Evolutionary conservation across 92 coral and sea anemone genomes (phyloP).

Genomic region (Muricea muricata): DNA sequence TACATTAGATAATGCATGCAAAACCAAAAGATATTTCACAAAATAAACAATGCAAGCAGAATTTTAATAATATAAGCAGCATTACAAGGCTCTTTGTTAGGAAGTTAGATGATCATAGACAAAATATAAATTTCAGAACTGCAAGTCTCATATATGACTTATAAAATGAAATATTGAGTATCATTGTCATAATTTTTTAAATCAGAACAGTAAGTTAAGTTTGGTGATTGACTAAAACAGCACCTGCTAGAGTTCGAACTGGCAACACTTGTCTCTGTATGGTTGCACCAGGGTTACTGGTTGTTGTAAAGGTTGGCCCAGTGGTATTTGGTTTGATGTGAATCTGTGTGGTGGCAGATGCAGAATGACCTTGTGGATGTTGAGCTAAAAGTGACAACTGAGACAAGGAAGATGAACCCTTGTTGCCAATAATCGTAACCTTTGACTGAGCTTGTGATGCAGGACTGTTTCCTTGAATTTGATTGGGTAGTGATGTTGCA

Average conservation of each 20-base stretch:
- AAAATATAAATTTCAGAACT: no score
- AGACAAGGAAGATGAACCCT: conserved; percentile 30
- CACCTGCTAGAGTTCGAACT: conserved; percentile 33
- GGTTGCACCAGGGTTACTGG: conserved; percentile 2
- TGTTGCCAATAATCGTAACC: conserved; percentile 32
- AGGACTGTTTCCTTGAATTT: conserved; percentile 15
- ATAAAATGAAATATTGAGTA: no score
- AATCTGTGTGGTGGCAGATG: conserved; percentile 22
- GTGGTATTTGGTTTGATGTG: conserved; percentile 31
- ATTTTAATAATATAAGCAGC: no score
- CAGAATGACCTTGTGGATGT: conserved; percentile 39
- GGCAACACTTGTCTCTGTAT: conserved; percentile 38
- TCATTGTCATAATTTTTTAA: no score
- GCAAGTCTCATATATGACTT: no score
- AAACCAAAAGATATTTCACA: no score
- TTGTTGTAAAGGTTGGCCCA: conserved; percentile 8
- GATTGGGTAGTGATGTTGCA: conserved; percentile 11
- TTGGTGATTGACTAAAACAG: no score
- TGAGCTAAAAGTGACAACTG: conserved; percentile 38
- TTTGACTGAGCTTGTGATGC: conserved; percentile 29
- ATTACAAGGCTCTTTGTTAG: no score
- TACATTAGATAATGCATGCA: no score
- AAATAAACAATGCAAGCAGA: no score
- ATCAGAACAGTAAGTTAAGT: no score
- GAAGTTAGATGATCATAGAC: no score